Evolutionary conservation across 2,888 invertebrate species (phyloP), one percentile per base, ranked within the genome.

Genomic region (Cheiracanthium punctorium): DNA sequence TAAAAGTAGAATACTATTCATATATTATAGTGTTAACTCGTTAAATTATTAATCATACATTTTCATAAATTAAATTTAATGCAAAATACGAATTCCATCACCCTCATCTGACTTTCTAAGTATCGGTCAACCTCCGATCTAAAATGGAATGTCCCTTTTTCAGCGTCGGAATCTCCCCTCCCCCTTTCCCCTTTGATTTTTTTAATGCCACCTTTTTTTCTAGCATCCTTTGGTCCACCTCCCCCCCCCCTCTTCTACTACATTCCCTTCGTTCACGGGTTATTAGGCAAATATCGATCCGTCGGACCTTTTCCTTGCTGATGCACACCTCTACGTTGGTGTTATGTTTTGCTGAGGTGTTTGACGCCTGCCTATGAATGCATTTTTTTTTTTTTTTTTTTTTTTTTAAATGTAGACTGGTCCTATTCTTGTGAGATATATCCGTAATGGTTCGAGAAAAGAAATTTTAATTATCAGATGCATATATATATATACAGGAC

Each of bases 221-320:
- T 24, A 32, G 64, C 76, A 69, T 77, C 76, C 65, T 65, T 52
- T 77, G 65, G 73, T 72, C 80, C 74, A 52, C 30, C 30, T 69
- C 79, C 33, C 58, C 29, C 29, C 65, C 79, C 43, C 70, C 74
- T 41, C 75, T 12, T 48, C 48, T 37, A 5, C 17, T 73, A 20
- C 73, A 30, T 48, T 73, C 24, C 32, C 52, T 58, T 58, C 77
- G 75, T 87, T 80, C 87, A 79, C 69, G 81, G 87, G 81, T 87
- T 87, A 87, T 87, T 87, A 87, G 81, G 76, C 80, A 81, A 87
- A 87, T 87, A 87, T 87, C 76, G 87, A 87, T 87, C 81, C 64
- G 24, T 7, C 69, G 67, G 73, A 73, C 73, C 70, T 58, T 58
- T 58, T 48, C 43, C 24, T 65, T 29, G 43, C 43, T 30, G 37